These are phyloP conservation scores for Rafetus swinhoei DNA, from an alignment of 2,113 vertebrate genomes.

Conservation along the genomic window DNA sequence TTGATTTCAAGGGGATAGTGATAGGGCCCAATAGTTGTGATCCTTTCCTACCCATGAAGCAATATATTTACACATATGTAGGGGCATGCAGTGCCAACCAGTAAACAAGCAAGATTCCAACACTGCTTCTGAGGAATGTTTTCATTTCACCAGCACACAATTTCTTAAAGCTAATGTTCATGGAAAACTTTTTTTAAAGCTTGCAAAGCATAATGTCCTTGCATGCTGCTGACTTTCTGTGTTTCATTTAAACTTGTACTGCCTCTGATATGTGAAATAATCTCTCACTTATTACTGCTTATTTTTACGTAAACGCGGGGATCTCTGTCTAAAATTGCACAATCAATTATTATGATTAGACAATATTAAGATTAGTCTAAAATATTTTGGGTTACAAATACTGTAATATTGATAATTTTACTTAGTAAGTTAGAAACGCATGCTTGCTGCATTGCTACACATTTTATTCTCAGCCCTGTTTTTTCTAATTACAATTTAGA, in stretches of 20 bases:
- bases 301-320: background rate
- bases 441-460: rapidly evolving
- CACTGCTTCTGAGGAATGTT: background rate
- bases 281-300: background rate
- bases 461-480: background rate
- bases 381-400: background rate
- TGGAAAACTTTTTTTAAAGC: background rate
- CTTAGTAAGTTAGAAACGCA: background rate
- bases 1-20: background rate
- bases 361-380: rapidly evolving
- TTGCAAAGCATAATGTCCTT: background rate
- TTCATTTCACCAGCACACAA: background rate
- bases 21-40: background rate
- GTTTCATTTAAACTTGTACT: rapidly evolving
- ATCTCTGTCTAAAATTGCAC: background rate
- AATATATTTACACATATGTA: background rate
- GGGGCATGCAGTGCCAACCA: background rate
- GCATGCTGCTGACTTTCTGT: rapidly evolving
- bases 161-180: background rate
- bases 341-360: rapidly evolving
- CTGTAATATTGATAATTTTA: rapidly evolving
- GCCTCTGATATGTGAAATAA: background rate
- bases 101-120: background rate
- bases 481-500: background rate
- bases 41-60: no score